Evolutionary conservation across 2,113 vertebrate species (phyloP), one percentile per base, ranked within the genome.

Genomic region (Daphoenositta chrysoptera): DNA sequence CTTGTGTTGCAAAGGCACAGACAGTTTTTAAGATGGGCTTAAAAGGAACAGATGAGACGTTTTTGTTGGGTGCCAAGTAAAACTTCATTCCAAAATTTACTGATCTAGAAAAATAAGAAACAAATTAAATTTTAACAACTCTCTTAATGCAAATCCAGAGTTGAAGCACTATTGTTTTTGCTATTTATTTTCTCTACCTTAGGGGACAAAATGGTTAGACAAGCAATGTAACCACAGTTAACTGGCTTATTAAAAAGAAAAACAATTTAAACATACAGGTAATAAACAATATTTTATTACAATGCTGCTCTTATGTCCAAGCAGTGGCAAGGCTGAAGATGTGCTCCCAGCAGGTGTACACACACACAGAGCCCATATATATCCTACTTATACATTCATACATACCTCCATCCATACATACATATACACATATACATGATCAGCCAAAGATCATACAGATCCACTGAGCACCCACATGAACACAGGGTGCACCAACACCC

Each of bases 181-280:
- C 42, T 70, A 47, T 30, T 48, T 75, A 1, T 61, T 78, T 91
- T 78, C 39, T 75, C 90, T 89, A 57, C 47, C 28, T 60, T 76
- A 19, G 24, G 24, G n/a, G 37, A 45, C 15, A 73, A 35, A 26
- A 39, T 65, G 14, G 4, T 56, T 65, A 89, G 18, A 44, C 0
- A 0, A 78, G 16, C 19, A 85, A 54, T 5, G 8, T 42, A 79
- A 71, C 48, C 48, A 79, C 47, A 93, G 60, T 85, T 71, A 83
- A 76, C 33, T 54, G 13, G 33, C 18, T 57, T 79, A 93, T 75
- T 79, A 78, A 85, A 93, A 89, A 91, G 58, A 63, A 91, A 93
- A 91, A 7, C 5, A 65, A 83, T 54, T 80, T 76, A 61, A 89
- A 80, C 17, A 71, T 78, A 15, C 13, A 63, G 47, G 18, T 2